Evolutionary conservation across 2,888 invertebrate genomes (phyloP), one percentile per base, ranked within the genome.

Genomic region (Eustalomyia histrio): DNA sequence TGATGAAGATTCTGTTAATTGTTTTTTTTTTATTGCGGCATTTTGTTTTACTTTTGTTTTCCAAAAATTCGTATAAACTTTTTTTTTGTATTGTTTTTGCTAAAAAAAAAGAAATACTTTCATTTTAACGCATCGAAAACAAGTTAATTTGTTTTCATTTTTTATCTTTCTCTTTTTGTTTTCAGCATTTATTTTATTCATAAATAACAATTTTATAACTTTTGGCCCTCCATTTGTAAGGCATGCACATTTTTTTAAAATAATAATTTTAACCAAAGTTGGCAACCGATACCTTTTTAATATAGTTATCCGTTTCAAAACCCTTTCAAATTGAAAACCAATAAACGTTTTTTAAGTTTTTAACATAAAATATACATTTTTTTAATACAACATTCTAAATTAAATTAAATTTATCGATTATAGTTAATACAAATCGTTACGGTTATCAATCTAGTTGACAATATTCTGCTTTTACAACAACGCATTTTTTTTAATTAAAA

Each of bases 151-250:
- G n/a, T 43, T 43, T 14, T 12, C 14, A 14, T 43, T 14, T 43
- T 43, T 14, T 43, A 5, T 47, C 43, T 47, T 47, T 47, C 43
- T 47, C 43, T 47, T 47, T 47, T 47, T 47, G 12, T 47, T 47
- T 1, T 7, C 29, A 29, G 29, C 12, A 39, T 39, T 14, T 39
- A 7, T 39, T 39, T 39, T 14, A 7, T 47, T 47, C 4, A 47
- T 73, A 43, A 73, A 33, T 57, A 67, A 65, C 0, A 61, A 50
- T 75, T 61, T 60, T 68, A 75, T 69, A 69, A 76, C 16, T 76
- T 76, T 74, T 74, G 79, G 79, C 79, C 68, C 68, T 69, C 39
- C 68, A 68, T 50, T 63, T 64, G 43, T 60, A 21, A 50, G 63
- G 35, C 74, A 74, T 74, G 79, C 79, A 74, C 73, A 10, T 35